Conservation (phyloP, 1,140 invertebrate species). For the Delia radicum region DNA sequence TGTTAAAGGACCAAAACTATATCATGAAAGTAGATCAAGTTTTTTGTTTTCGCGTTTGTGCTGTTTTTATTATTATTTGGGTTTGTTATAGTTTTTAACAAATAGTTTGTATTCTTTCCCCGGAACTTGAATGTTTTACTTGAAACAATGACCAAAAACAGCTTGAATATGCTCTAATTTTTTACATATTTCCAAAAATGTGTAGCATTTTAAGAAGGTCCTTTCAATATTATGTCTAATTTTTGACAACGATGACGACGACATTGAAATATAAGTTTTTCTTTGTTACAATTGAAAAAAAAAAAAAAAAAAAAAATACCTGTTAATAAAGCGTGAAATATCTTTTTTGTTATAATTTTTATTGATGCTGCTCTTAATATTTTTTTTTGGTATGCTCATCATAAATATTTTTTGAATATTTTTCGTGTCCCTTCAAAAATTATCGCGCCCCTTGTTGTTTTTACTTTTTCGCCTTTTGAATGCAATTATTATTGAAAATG, state of each 20-base stretch:
- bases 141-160: too few relatives aligned
- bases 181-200: neutral
- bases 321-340: neutral
- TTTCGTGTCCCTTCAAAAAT: neutral
- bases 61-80: neutral
- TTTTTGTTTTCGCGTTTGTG: conserved; percentile 3
- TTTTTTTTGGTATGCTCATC: neutral
- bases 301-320: neutral
- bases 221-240: neutral
- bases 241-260: too few relatives aligned
- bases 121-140: too few relatives aligned
- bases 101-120: neutral
- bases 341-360: neutral
- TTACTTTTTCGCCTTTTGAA: neutral
- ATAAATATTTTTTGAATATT: neutral
- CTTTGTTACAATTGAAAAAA: too few relatives aligned
- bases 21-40: conserved; percentile 17
- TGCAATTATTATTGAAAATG: neutral
- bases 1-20: conserved; percentile 5
- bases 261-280: too few relatives aligned
- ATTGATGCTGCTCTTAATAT: neutral
- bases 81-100: neutral
- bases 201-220: neutral
- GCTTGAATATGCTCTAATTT: neutral
- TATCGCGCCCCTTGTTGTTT: neutral